phyloP scores from a whole-genome alignment of 2,888 invertebrate genomes.

The Apodemia mormo region DNA sequence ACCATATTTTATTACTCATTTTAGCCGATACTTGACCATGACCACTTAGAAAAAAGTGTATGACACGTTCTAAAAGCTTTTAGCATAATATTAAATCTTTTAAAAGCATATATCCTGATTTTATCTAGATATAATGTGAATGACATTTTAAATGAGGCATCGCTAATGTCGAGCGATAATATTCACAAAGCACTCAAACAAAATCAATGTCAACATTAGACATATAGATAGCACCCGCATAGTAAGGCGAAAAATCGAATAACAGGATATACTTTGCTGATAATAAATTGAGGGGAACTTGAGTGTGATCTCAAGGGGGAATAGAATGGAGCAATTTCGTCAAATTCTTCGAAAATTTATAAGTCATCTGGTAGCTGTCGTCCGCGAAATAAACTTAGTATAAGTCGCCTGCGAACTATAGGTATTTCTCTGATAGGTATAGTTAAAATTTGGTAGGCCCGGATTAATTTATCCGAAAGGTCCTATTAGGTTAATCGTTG shows the following conservation, averaged over 20 bases:
- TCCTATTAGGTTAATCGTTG: too few species aligned
- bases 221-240: constrained; percentile 17
- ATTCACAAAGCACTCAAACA: constrained; percentile 14
- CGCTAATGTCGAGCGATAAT: neutral
- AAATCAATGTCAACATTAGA: constrained; percentile 25
- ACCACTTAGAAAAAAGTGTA: neutral
- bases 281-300: neutral
- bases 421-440: too few species aligned
- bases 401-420: too few species aligned
- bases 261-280: neutral
- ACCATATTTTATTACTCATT: neutral
- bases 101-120: neutral
- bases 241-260: neutral
- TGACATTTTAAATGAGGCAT: neutral
- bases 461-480: too few species aligned
- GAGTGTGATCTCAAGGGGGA: neutral
- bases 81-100: constrained; percentile 21
- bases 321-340: too few species aligned
- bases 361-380: too few species aligned
- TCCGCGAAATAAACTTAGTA: too few species aligned
- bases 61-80: constrained; percentile 14
- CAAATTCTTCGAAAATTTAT: too few species aligned
- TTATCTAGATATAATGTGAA: neutral
- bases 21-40: neutral
- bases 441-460: too few species aligned